Conservation (phyloP, 2,113 vertebrate genomes). For the Callocephalon fimbriatum region DNA sequence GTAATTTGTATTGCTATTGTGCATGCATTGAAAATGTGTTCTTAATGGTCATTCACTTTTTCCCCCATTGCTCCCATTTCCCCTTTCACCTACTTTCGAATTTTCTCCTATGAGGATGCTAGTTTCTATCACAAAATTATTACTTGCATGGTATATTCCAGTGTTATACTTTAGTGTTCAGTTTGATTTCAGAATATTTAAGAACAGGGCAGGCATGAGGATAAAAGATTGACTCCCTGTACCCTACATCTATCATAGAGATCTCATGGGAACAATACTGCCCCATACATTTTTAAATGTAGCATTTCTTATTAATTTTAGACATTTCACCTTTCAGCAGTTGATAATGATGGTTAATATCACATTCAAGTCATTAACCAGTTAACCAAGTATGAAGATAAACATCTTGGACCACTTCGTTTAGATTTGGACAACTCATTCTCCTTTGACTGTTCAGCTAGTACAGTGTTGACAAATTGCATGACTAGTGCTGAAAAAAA, state of each 20-base stretch:
- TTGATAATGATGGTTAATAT: conserved; percentile 18
- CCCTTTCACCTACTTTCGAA: background rate
- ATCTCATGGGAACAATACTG: background rate
- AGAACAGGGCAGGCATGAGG: background rate
- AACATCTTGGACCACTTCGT: background rate
- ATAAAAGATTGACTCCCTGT: conserved; percentile 23
- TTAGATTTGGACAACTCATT: conserved; percentile 7
- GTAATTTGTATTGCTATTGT: background rate
- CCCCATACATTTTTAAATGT: conserved; percentile 9
- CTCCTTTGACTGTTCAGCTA: background rate
- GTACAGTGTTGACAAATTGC: background rate
- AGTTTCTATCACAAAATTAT: background rate
- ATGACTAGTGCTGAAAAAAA: background rate
- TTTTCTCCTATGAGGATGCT: background rate
- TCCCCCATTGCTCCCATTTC: background rate
- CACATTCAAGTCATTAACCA: conserved; percentile 8
- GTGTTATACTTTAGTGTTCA: background rate
- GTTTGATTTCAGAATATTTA: conserved; percentile 39
- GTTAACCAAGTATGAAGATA: conserved; percentile 46
- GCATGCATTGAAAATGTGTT: background rate
- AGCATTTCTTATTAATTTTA: conserved; percentile 35
- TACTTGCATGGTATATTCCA: background rate
- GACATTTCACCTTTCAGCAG: conserved; percentile 28
- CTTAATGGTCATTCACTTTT: background rate
- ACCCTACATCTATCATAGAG: background rate